Base-by-base conservation (phyloP, 2,113 vertebrate genomes). In the Gulo gulo region DNA sequence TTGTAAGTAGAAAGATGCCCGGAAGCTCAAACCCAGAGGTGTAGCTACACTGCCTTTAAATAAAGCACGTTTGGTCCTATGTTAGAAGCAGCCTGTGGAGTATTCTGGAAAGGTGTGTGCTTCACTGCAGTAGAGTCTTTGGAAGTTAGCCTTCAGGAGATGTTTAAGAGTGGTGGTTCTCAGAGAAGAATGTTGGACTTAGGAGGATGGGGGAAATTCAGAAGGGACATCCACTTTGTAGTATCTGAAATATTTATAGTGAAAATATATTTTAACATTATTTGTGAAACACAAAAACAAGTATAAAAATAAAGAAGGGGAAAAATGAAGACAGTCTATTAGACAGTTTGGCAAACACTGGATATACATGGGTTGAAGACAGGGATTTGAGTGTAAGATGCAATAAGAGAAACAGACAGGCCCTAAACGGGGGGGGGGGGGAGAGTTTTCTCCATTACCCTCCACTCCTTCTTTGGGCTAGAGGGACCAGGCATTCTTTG, bases 301-400 rank as follows among this genome's bases (percentile, higher is more conserved):
- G 39, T 55, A 96, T 95, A 83, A 89, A 94, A 86, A 74, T 63
- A 63, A 78, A 36, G 21, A 50, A 65, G 20, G 10, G 14, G 65
- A 45, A 61, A 87, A 71, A 69, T 76, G 26, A 89, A 85, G 23
- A 61, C 20, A 47, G 21, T 11, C 15, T 63, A 13, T 11, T 4
- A 34, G 45, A 55, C 18, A 87, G 36, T 0, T 12, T 42, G 52
- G 4, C 4, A 18, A 7, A 1, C 4, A 20, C 52, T 61, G 34
- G 34, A 2, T 21, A 13, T 42, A 55, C 0, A 2, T 13, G 12
- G 26, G 10, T 16, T 78, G 55, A 36, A 24, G 24, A 84, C 20
- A 11, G 16, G 16, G 29, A 52, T 8, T 11, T 47, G 18, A 26
- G 2, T 31, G 6, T 39, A 31, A 57, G 36, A 82, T 1, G 14